These are phyloP conservation scores for Dorcus hopei DNA, from an alignment of 2,888 invertebrate species.

Conservation along the genomic window DNA sequence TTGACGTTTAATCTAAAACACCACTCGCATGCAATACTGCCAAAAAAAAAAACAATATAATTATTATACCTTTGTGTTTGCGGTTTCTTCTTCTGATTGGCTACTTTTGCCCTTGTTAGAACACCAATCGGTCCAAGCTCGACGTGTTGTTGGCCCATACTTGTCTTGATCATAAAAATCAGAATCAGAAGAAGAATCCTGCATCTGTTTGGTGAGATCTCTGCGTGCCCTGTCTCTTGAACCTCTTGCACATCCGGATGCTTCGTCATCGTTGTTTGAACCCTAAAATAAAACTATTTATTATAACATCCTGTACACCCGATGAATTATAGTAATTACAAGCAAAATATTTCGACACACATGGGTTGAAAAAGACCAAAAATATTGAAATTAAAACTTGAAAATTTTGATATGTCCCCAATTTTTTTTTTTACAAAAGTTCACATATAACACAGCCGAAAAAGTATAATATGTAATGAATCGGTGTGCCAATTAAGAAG, in stretches of 20 bases:
- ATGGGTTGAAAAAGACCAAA: background rate
- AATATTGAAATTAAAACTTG: no score
- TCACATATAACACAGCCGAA: no score
- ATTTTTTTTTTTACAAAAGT: no score
- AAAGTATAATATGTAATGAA: no score
- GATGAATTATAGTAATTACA: slow-evolving; percentile 4
- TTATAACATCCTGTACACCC: slow-evolving; percentile 18
- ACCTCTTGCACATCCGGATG: slow-evolving; percentile 28
- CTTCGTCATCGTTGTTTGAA: slow-evolving; percentile 37
- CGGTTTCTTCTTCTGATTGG: slow-evolving; percentile 57
- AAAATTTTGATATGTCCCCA: no score
- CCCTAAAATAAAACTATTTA: slow-evolving; percentile 25
- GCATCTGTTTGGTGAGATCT: slow-evolving; percentile 53
- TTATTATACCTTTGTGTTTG: slow-evolving; percentile 40
- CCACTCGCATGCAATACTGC: background rate
- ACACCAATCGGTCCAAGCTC: slow-evolving; percentile 74
- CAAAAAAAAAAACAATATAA: background rate
- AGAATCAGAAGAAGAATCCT: slow-evolving; percentile 46
- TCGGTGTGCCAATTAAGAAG: no score
- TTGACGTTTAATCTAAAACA: slow-evolving; percentile 38
- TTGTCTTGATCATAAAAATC: slow-evolving; percentile 46
- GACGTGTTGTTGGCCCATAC: slow-evolving; percentile 66
- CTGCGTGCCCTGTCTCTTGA: slow-evolving; percentile 52
- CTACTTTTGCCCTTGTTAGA: slow-evolving; percentile 61
- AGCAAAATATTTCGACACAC: background rate